A percentile compares a stretch with the other conserved stretches of the same genome.
phyloP scores from a whole-genome alignment of 2,888 invertebrate species.

The Mythimna impura region DNA sequence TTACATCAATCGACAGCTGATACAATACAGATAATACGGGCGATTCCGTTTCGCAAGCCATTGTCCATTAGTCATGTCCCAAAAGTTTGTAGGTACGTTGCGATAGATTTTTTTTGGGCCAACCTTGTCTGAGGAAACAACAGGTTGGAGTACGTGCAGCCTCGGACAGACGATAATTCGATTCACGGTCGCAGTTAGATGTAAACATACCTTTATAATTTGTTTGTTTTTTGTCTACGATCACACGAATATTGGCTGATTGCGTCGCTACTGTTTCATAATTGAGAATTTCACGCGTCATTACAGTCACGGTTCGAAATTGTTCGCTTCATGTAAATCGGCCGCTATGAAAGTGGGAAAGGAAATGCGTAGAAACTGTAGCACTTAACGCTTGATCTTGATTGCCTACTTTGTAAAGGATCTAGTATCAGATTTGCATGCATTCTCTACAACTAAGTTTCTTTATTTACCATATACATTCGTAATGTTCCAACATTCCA shows the following conservation, averaged over 20 bases:
- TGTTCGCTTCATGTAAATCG: conserved; percentile 39
- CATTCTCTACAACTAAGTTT: conserved; percentile 47
- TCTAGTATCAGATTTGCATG: conserved; percentile 54
- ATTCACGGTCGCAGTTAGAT: conserved; percentile 80
- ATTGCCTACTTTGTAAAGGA: conserved; percentile 60
- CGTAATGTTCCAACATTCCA: conserved; percentile 38
- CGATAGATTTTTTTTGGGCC: conserved; percentile 82
- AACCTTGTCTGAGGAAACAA: conserved; percentile 78
- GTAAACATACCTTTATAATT: conserved; percentile 77
- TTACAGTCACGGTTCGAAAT: conserved; percentile 36
- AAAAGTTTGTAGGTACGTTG: conserved; percentile 76
- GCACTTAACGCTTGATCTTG: conserved; percentile 54
- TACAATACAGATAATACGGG: conserved; percentile 66
- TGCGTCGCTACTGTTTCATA: conserved; percentile 59
- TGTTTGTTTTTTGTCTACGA: conserved; percentile 72
- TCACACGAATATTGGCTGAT: conserved; percentile 49
- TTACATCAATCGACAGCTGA: conserved; percentile 55
- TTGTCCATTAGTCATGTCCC: conserved; percentile 87
- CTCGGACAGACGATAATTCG: conserved; percentile 82
- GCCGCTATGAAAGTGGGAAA: conserved; percentile 47
- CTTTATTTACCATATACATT: conserved; percentile 61
- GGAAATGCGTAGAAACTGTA: conserved; percentile 61
- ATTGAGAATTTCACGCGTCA: conserved; percentile 54
- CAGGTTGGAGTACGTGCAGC: conserved; percentile 83
- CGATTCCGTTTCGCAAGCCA: conserved; percentile 79